Evolutionary conservation across 2,113 vertebrate genomes (phyloP).

Genomic region (Hiodon tergisus): DNA sequence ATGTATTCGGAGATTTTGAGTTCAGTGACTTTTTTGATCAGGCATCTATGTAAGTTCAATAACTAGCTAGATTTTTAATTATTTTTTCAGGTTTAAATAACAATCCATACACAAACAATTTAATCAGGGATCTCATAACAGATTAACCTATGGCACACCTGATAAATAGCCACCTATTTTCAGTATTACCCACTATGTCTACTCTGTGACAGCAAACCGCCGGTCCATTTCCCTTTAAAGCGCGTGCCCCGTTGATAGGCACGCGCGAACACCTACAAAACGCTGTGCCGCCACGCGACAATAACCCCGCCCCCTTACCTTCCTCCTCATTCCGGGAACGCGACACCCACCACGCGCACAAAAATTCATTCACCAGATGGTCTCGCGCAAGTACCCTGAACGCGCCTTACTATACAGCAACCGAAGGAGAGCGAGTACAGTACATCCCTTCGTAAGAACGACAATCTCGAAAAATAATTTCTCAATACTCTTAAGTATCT

Average conservation of each 20-base stretch:
- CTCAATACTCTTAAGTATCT: neutral
- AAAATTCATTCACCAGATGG: slow-evolving; percentile 49
- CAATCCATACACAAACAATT: no score
- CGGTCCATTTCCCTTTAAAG: slow-evolving; percentile 18
- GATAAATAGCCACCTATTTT: neutral
- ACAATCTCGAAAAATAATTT: slow-evolving; percentile 11
- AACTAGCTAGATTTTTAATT: no score
- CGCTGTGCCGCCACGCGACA: slow-evolving; percentile 42
- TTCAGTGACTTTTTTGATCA: no score
- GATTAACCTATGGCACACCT: no score
- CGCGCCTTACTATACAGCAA: slow-evolving; percentile 50
- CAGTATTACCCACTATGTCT: neutral
- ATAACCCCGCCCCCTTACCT: slow-evolving; percentile 31
- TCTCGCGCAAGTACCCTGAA: slow-evolving; percentile 42
- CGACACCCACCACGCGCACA: slow-evolving; percentile 31
- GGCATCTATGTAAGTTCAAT: no score
- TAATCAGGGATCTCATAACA: no score
- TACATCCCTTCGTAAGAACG: slow-evolving; percentile 16
- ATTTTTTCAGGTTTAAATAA: no score
- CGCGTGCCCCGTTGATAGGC: slow-evolving; percentile 29
- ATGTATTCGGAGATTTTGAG: no score
- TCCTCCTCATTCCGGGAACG: slow-evolving; percentile 27
- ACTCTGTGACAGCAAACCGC: neutral
- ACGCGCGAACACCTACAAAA: slow-evolving; percentile 34
- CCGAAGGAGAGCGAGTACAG: slow-evolving; percentile 18